Conservation (phyloP, 2,888 invertebrate species). For the Amorpha juglandis region DNA sequence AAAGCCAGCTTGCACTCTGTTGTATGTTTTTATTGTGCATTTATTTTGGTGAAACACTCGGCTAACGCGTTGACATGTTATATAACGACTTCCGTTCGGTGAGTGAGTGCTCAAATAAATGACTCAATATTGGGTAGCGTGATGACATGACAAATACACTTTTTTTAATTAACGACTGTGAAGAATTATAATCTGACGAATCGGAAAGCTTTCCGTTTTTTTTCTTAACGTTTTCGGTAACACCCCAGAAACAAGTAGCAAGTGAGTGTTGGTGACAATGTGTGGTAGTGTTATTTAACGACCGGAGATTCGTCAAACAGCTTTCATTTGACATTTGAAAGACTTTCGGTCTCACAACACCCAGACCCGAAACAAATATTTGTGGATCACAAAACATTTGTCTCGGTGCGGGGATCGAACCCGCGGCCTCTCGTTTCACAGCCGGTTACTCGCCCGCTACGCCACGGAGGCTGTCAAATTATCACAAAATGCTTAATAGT, state of each 20-base stretch:
- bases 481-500: too few species aligned
- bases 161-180: not conserved
- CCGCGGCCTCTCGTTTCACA: too few species aligned
- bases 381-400: too few species aligned
- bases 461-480: too few species aligned
- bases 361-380: too few species aligned
- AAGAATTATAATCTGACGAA: not conserved
- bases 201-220: not conserved
- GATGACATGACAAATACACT: not conserved
- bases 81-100: constrained; percentile 36
- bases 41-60: constrained; percentile 54
- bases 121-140: not conserved
- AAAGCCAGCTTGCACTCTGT: constrained; percentile 43
- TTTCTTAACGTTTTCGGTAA: not conserved
- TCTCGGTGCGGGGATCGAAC: too few species aligned
- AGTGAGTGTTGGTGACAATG: not conserved
- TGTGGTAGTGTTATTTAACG: not conserved
- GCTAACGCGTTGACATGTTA: constrained; percentile 56
- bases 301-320: not conserved
- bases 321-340: too few species aligned
- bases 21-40: constrained; percentile 57
- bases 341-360: too few species aligned
- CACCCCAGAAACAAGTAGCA: too few species aligned
- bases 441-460: too few species aligned
- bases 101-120: constrained; percentile 25